Percentiles rank a stretch among this genome's conserved stretches.
These are phyloP conservation scores for Phataginus tetradactyla DNA, from an alignment of 2,797 vertebrate genomes.

Conservation along the genomic window DNA sequence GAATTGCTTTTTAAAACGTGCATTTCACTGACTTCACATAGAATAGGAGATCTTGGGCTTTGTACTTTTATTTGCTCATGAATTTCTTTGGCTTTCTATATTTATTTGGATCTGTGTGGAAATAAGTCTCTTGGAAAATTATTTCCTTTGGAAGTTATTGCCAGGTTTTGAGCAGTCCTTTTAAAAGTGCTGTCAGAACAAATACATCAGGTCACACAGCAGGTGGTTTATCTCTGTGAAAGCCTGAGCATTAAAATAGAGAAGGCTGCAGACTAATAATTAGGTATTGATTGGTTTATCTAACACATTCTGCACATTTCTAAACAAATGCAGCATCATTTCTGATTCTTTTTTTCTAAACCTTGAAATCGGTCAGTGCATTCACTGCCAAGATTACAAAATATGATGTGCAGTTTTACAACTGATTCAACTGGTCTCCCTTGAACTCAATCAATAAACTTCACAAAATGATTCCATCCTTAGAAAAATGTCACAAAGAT, in stretches of 20 bases:
- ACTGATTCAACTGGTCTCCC: slow-evolving; percentile 68
- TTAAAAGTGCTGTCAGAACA: slow-evolving; percentile 83
- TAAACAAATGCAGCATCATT: slow-evolving; percentile 84
- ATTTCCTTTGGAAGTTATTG: slow-evolving; percentile 52
- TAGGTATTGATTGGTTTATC: slow-evolving; percentile 87
- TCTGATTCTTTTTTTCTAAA: slow-evolving; percentile 82
- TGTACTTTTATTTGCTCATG: neutral
- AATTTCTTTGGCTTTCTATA: slow-evolving; percentile 17
- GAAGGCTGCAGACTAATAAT: slow-evolving; percentile 82
- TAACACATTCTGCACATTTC: slow-evolving; percentile 81
- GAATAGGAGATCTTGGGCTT: neutral
- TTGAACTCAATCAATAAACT: slow-evolving; percentile 71
- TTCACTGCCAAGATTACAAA: slow-evolving; percentile 82
- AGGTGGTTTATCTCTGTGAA: slow-evolving; percentile 82
- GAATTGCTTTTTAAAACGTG: neutral
- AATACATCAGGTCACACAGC: slow-evolving; percentile 78
- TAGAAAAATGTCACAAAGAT: slow-evolving; percentile 66
- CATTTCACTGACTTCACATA: slow-evolving; percentile 24
- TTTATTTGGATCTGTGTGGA: slow-evolving; percentile 37
- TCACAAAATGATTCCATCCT: slow-evolving; percentile 68
- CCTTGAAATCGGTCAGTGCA: slow-evolving; percentile 76
- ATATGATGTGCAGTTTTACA: slow-evolving; percentile 75
- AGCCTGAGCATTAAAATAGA: slow-evolving; percentile 79
- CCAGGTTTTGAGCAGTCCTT: slow-evolving; percentile 72
- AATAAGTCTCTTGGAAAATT: slow-evolving; percentile 42